Evolutionary conservation across 2,113 vertebrate species (phyloP).

Genomic region (Ptyas mucosa): DNA sequence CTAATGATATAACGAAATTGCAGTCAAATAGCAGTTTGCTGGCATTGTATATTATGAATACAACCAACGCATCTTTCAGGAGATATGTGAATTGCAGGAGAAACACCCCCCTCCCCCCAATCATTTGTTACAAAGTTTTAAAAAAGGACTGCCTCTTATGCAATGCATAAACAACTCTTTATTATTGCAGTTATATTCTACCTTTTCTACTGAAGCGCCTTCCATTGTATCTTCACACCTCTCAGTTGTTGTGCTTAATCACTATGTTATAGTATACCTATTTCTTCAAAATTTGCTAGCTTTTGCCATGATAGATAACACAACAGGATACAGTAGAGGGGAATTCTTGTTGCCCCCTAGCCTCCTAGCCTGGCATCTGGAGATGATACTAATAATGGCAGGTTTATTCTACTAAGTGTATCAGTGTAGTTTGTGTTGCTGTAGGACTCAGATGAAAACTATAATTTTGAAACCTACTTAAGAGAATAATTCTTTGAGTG

Average conservation of each 20-base stretch:
- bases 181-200: neutral
- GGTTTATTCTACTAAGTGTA: neutral
- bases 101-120: neutral
- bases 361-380: neutral
- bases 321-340: neutral
- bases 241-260: neutral
- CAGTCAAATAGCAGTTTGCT: neutral
- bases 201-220: neutral
- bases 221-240: neutral
- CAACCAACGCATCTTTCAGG: neutral
- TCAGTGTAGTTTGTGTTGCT: neutral
- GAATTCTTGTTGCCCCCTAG: neutral
- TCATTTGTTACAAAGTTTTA: neutral
- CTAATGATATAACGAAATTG: neutral
- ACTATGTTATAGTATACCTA: neutral
- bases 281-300: neutral
- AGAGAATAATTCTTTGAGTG: neutral
- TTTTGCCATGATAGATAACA: neutral
- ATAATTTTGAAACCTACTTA: neutral
- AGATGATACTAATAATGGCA: neutral
- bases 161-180: neutral
- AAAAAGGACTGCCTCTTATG: neutral
- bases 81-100: neutral
- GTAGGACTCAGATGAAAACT: neutral
- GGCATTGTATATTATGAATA: no score